phyloP scores from a whole-genome alignment of 2,797 vertebrate genomes.

The Lindbergichthys nudifrons region DNA sequence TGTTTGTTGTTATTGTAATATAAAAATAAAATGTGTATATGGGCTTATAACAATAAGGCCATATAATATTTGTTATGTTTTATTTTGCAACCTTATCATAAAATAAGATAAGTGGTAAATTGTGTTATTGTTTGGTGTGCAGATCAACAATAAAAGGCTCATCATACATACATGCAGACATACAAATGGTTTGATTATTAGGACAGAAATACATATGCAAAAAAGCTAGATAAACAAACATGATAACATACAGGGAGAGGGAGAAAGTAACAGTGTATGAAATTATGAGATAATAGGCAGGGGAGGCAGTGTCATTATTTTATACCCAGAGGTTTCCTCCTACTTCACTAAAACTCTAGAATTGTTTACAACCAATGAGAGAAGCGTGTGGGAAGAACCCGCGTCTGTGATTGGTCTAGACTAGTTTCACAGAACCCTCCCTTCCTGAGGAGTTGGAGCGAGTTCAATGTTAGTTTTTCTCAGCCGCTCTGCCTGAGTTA shows the following conservation, averaged over 20 bases:
- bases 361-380: constrained; percentile 59
- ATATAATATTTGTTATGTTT: too few species aligned
- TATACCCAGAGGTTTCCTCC: constrained; percentile 53
- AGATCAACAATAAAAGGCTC: background rate
- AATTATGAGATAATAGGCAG: constrained; percentile 28
- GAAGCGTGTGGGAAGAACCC: constrained; percentile 9
- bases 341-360: constrained; percentile 21
- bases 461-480: constrained; percentile 66
- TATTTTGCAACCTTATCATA: too few species aligned
- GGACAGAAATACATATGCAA: too few species aligned
- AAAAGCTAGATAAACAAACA: too few species aligned
- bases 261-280: background rate
- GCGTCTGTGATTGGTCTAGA: constrained; percentile 68
- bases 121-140: background rate
- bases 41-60: too few species aligned
- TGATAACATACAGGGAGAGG: background rate
- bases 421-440: constrained; percentile 60
- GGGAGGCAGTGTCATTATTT: constrained; percentile 15
- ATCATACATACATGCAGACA: background rate
- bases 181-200: too few species aligned
- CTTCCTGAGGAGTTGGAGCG: constrained; percentile 67
- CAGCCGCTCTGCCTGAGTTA: constrained; percentile 39
- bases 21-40: too few species aligned
- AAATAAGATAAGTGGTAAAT: background rate
- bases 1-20: background rate